These are phyloP conservation scores for Diadumene lineata DNA, from an alignment of 92 coral and sea anemone species.

Conservation along the genomic window DNA sequence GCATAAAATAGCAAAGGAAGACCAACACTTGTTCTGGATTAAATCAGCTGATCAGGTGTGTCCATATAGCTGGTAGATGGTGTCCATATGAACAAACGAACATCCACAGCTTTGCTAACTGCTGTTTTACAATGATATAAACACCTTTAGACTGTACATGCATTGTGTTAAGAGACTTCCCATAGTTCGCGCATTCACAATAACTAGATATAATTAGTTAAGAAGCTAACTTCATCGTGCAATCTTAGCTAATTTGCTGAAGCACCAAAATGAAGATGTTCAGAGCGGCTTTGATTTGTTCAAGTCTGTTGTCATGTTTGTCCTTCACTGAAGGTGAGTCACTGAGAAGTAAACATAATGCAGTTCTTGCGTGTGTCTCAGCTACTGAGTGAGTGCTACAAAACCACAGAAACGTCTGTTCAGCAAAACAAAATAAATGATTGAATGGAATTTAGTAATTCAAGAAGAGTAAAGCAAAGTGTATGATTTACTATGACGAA, in stretches of 20 bases:
- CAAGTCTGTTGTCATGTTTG: not conserved
- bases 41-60: too few relatives aligned
- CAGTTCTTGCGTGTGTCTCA: not conserved
- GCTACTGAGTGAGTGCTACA: too few relatives aligned
- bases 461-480: too few relatives aligned
- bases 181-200: not conserved
- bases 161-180: too few relatives aligned
- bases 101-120: not conserved
- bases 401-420: too few relatives aligned
- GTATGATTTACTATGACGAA: too few relatives aligned
- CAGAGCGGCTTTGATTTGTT: not conserved
- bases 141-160: not conserved
- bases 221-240: not conserved
- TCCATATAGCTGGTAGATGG: not conserved
- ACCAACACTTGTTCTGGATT: too few relatives aligned
- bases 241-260: not conserved
- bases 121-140: not conserved
- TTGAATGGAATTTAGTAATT: too few relatives aligned
- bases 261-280: not conserved
- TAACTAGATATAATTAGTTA: too few relatives aligned
- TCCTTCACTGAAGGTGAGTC: slow-evolving; percentile 2
- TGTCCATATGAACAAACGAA: not conserved
- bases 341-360: not conserved
- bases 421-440: too few relatives aligned
- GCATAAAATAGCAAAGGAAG: too few relatives aligned